Evolutionary conservation across 2,113 vertebrate species (phyloP).

Genomic region (Proterorhinus semilunaris): DNA sequence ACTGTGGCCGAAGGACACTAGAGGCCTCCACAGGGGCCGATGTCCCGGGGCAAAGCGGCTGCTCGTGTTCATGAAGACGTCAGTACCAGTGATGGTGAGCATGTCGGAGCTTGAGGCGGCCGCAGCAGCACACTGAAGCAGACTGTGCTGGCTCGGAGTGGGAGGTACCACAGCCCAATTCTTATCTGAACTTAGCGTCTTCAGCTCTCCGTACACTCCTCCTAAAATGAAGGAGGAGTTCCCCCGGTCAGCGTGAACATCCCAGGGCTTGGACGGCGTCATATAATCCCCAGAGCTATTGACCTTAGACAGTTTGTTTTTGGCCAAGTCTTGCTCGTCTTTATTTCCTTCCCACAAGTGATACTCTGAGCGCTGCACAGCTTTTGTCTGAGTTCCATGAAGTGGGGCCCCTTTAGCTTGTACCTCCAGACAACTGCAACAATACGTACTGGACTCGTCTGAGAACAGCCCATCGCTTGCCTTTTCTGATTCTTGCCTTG

Average conservation of each 20-base stretch:
- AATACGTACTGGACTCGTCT: slow-evolving; percentile 80
- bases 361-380: slow-evolving; percentile 94
- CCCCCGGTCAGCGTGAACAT: slow-evolving; percentile 85
- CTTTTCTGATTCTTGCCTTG: slow-evolving; percentile 77
- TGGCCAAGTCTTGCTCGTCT: slow-evolving; percentile 82
- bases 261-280: slow-evolving; percentile 94
- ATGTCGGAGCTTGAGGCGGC: slow-evolving; percentile 82
- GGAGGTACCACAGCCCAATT: slow-evolving; percentile 94
- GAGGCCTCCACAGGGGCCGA: slow-evolving; percentile 91
- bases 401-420: slow-evolving; percentile 78
- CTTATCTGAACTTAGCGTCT: slow-evolving; percentile 86
- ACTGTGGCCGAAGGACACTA: slow-evolving; percentile 89
- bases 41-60: slow-evolving; percentile 93
- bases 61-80: slow-evolving; percentile 94
- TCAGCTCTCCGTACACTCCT: slow-evolving; percentile 96
- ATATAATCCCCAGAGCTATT: slow-evolving; percentile 91
- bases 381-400: slow-evolving; percentile 83
- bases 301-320: slow-evolving; percentile 83
- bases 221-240: slow-evolving; percentile 93
- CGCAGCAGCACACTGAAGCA: slow-evolving; percentile 86
- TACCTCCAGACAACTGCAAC: slow-evolving; percentile 85
- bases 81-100: slow-evolving; percentile 92
- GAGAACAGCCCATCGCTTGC: slow-evolving; percentile 82
- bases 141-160: slow-evolving; percentile 76
- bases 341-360: slow-evolving; percentile 95